Conservation (phyloP, 2,888 invertebrate genomes). For the Dasysyrphus tricinctus region DNA sequence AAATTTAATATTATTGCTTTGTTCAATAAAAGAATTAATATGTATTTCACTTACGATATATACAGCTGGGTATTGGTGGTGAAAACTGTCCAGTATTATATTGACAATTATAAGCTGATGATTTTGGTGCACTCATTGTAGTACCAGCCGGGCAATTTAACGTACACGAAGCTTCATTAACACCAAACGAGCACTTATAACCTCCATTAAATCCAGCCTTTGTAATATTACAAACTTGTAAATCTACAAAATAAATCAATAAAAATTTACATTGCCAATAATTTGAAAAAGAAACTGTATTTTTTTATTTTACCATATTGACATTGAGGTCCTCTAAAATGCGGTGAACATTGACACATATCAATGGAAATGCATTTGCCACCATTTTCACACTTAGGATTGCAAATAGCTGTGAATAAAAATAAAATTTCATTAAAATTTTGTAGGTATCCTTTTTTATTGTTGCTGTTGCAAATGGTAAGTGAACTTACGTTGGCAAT, state of each 20-base stretch:
- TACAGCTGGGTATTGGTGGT: slow-evolving; percentile 90
- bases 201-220: slow-evolving; percentile 90
- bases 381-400: slow-evolving; percentile 90
- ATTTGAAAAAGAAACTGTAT: fast-evolving
- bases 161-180: slow-evolving; percentile 86
- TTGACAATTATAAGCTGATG: slow-evolving; percentile 87
- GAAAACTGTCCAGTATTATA: slow-evolving; percentile 87
- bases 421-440: not conserved
- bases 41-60: slow-evolving; percentile 85
- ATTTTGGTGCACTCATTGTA: slow-evolving; percentile 86
- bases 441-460: too few species aligned
- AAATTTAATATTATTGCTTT: not conserved
- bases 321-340: slow-evolving; percentile 84
- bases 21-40: too few species aligned
- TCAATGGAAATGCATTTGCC: slow-evolving; percentile 92
- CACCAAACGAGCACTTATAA: slow-evolving; percentile 88
- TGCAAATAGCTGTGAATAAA: slow-evolving; percentile 84
- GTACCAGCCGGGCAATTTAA: slow-evolving; percentile 88
- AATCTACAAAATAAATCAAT: slow-evolving; percentile 84
- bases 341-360: slow-evolving; percentile 90
- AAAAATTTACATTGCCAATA: not conserved
- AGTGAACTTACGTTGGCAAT: slow-evolving; percentile 87
- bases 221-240: slow-evolving; percentile 84
- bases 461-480: not conserved
- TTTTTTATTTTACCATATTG: slow-evolving; percentile 79